These are phyloP conservation scores for Gibbula magus DNA, from an alignment of 2,888 invertebrate genomes.

Conservation along the genomic window DNA sequence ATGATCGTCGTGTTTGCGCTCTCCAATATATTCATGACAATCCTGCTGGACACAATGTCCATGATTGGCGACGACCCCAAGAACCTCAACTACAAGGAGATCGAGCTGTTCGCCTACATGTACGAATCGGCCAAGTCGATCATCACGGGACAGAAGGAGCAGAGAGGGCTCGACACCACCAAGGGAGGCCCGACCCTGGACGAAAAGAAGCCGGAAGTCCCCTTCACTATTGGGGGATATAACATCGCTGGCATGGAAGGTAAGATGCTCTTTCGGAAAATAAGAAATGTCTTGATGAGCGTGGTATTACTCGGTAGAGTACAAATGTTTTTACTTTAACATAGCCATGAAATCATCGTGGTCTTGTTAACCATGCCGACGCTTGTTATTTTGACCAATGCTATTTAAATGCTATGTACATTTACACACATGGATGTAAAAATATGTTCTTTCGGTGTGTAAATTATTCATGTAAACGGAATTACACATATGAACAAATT, in stretches of 20 bases:
- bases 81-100: background rate
- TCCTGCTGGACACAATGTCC: constrained; percentile 42
- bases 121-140: constrained; percentile 16
- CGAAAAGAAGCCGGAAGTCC: background rate
- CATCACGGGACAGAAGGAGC: constrained; percentile 16
- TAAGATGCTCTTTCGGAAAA: background rate
- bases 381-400: too few species aligned
- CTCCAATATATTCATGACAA: constrained; percentile 59
- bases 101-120: constrained; percentile 23
- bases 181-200: background rate
- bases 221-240: background rate
- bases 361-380: too few species aligned
- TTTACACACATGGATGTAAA: too few species aligned
- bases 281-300: background rate
- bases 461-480: too few species aligned
- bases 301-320: background rate
- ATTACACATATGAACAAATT: too few species aligned
- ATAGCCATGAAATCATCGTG: too few species aligned
- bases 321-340: too few species aligned
- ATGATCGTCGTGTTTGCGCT: constrained; percentile 58
- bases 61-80: constrained; percentile 10
- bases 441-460: too few species aligned
- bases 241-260: background rate
- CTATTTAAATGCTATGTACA: too few species aligned
- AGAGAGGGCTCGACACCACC: background rate